Conservation (phyloP, 2,797 vertebrate species). For the Tangara arthus region DNA sequence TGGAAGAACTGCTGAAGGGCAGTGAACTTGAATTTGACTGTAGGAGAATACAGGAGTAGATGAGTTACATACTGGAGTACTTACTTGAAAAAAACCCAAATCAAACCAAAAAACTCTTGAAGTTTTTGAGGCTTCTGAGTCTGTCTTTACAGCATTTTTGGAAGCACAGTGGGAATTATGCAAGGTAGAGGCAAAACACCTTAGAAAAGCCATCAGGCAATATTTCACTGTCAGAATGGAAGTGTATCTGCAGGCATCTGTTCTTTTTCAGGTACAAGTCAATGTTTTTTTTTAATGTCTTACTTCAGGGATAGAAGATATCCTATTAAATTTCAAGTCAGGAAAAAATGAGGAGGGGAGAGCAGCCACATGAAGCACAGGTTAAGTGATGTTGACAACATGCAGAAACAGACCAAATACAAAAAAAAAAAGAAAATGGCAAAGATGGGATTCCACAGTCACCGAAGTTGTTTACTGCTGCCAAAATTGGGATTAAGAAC, state of each 20-base stretch:
- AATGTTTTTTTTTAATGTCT: not conserved
- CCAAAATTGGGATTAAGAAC: not conserved
- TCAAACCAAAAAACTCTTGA: fast-evolving
- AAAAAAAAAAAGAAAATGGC: not conserved
- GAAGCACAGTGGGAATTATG: not conserved
- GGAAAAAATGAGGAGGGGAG: not conserved
- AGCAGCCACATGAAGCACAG: not conserved
- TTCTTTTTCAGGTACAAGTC: not conserved
- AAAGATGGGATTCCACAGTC: not conserved
- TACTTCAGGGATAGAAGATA: not conserved
- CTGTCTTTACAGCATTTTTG: not conserved
- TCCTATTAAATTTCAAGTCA: not conserved
- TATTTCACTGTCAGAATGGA: not conserved
- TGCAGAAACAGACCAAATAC: not conserved
- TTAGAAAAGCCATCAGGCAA: not conserved
- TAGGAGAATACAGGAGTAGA: not conserved
- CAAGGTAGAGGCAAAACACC: not conserved
- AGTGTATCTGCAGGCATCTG: not conserved
- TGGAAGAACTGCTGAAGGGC: not conserved
- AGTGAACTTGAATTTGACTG: not conserved
- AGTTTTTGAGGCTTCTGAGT: not conserved
- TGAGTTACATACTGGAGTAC: not conserved
- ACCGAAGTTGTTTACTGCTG: not conserved
- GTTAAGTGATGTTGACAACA: not conserved
- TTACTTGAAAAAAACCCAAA: not conserved